Evolutionary conservation across 1,140 invertebrate genomes (phyloP).

Genomic region (Zeugodacus cucurbitae): DNA sequence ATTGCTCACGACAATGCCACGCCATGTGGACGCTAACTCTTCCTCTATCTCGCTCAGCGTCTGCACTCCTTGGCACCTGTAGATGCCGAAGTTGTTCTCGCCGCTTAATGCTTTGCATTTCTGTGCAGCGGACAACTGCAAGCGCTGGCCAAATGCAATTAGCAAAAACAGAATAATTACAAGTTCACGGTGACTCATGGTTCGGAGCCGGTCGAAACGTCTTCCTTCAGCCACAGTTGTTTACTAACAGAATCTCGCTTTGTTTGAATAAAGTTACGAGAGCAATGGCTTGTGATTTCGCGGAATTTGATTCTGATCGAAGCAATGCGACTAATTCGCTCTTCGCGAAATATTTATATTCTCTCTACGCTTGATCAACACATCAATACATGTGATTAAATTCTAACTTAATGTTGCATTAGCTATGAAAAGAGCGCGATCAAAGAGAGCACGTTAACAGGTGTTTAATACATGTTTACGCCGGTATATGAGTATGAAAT

Average conservation of each 20-base stretch:
- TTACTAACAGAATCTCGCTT: background rate
- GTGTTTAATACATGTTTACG: no score
- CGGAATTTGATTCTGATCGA: background rate
- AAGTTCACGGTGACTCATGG: background rate
- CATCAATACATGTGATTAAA: background rate
- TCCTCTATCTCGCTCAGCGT: conserved; percentile 46
- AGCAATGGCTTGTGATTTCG: background rate
- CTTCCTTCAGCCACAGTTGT: background rate
- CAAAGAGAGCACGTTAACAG: no score
- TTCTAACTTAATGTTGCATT: no score
- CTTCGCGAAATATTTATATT: background rate
- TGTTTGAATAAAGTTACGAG: background rate
- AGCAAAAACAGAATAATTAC: background rate
- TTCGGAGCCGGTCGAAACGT: background rate
- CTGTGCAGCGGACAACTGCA: background rate
- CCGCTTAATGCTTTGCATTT: background rate
- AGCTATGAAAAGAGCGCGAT: no score
- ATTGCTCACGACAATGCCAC: conserved; percentile 47
- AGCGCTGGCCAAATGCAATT: background rate
- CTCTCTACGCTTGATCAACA: background rate
- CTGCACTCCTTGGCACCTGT: background rate
- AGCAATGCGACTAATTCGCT: background rate
- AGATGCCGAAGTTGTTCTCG: background rate
- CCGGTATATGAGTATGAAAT: no score
- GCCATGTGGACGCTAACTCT: conserved; percentile 46